Base-by-base conservation (phyloP, 2,888 invertebrate species). In the Pseudococcus jackbeardsleyi region DNA sequence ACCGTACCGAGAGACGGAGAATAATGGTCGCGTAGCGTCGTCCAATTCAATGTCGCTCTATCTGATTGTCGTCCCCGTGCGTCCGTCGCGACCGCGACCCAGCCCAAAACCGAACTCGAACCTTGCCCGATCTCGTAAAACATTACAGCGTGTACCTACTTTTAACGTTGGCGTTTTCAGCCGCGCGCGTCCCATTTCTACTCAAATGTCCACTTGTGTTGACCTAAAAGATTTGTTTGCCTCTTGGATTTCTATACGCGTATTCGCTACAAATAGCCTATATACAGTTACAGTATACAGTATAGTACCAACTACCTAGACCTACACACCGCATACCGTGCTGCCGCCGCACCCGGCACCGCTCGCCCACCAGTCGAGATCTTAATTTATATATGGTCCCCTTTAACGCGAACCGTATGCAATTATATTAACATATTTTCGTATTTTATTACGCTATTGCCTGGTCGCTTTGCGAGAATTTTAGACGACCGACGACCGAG, bases 201-300 rank as follows among this genome's bases (percentile, higher is more conserved):
- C 39, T 77, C 77, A 77, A 77, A 39, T 77, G 77, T 77, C 77
- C 77, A 77, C 77, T 77, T 15, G 72, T 77, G 77, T 77, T 77
- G 77, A 77, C 77, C 77, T 33, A 77, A 77, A 77, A 77, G 77
- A 77, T 77, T 77, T 77, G 77, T 77, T 77, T 68, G 68, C 68
- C 68, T 77, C 72, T 39, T 77, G 77, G n/a, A 77, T 77, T 77
- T 42, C 72, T 72, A 50, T 54, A n/a, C n/a, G n/a, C 54, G 54
- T 54, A 54, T 42, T 42, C 42, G 42, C 42, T 54, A 54, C 48
- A 50, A 33, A 33, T 50, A 50, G 42, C 48, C 12, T 50, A 50
- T 15, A 50, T 12, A 12, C n/a, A 9, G 11, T 48, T 48, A 48
- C 48, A n/a, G 12, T 48, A 48, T n/a, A n/a, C n/a, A n/a, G 54